phyloP scores from a whole-genome alignment of 2,888 invertebrate species.

The Nezara viridula region DNA sequence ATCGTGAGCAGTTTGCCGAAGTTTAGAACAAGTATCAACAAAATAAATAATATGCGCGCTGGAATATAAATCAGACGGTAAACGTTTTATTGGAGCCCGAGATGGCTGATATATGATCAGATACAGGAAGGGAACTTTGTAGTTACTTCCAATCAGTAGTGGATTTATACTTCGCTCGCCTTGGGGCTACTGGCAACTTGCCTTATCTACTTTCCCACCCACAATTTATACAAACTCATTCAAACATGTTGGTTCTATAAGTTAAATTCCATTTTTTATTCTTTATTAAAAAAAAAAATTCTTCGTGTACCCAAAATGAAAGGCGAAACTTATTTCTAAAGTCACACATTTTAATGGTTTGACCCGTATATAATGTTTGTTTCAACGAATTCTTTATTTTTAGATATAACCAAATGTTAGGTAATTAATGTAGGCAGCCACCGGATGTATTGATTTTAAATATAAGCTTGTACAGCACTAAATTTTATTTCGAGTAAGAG shows the following conservation, averaged over 20 bases:
- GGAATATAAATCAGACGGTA: not conserved
- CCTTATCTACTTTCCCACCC: not conserved
- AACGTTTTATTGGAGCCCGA: not conserved
- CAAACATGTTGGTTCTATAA: not conserved
- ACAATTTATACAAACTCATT: not conserved
- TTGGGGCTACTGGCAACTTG: not conserved
- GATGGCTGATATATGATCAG: not conserved
- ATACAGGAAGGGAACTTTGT: slow-evolving; percentile 11
- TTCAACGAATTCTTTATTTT: too few species aligned
- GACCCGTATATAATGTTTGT: too few species aligned
- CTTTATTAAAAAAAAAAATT: too few species aligned
- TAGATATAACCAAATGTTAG: too few species aligned
- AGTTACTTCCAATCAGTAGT: slow-evolving; percentile 27
- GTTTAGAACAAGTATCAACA: not conserved
- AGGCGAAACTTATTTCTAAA: too few species aligned
- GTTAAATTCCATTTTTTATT: not conserved
- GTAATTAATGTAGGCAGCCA: too few species aligned
- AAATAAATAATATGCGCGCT: not conserved
- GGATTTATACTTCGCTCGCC: not conserved
- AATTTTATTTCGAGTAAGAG: too few species aligned
- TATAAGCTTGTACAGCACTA: too few species aligned
- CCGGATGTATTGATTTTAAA: too few species aligned
- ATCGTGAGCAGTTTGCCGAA: not conserved
- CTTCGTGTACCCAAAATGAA: too few species aligned
- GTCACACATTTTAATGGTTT: too few species aligned